Conservation (phyloP, 2,888 invertebrate species). For the Hesperia comma region DNA sequence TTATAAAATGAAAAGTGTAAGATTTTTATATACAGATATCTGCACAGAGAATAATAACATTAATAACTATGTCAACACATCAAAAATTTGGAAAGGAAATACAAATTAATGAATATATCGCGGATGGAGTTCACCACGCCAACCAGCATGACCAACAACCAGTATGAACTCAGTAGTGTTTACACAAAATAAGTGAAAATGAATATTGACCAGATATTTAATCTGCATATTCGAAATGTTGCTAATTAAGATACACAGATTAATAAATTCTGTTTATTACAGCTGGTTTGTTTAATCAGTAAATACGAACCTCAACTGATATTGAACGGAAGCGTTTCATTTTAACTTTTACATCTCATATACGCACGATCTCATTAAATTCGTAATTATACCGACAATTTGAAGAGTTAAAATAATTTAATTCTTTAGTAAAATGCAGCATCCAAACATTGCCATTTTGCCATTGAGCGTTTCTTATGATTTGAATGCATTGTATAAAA, state of each 20-base stretch:
- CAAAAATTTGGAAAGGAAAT: too few species aligned
- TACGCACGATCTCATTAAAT: not conserved
- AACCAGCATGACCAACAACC: too few species aligned
- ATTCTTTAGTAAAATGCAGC: not conserved
- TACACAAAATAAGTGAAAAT: constrained; percentile 6
- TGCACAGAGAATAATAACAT: too few species aligned
- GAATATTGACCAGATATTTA: constrained; percentile 26
- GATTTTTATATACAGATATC: too few species aligned
- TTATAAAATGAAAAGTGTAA: too few species aligned
- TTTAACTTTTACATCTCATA: not conserved
- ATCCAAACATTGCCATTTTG: too few species aligned
- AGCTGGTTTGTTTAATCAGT: constrained; percentile 7
- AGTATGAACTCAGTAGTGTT: not conserved
- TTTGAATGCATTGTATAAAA: too few species aligned
- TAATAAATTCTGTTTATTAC: constrained; percentile 25
- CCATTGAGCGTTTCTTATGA: too few species aligned
- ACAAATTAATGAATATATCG: too few species aligned
- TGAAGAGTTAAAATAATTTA: not conserved
- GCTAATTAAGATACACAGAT: constrained; percentile 30
- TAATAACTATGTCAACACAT: too few species aligned
- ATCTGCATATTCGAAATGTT: constrained; percentile 31
- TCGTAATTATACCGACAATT: not conserved
- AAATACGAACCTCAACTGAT: constrained; percentile 10
- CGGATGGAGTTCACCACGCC: too few species aligned
- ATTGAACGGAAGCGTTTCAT: not conserved